Evolutionary conservation across 2,113 vertebrate genomes (phyloP).

Genomic region (Myiopsitta monachus): DNA sequence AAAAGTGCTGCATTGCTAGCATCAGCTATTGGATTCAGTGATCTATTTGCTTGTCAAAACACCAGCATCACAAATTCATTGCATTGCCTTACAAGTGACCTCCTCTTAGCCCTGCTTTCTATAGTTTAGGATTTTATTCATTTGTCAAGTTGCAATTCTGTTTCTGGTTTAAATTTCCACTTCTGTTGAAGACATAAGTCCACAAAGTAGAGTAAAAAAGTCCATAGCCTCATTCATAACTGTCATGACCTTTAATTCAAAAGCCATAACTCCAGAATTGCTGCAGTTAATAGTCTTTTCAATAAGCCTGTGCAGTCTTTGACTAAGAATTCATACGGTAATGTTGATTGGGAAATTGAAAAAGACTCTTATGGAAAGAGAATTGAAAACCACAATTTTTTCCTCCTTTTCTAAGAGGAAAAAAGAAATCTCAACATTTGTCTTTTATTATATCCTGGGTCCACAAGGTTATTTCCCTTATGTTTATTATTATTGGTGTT

Average conservation of each 20-base stretch:
- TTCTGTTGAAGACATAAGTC: conserved; percentile 36
- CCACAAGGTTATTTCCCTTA: too few species aligned
- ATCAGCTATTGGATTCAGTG: background rate
- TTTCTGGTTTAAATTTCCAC: conserved; percentile 59
- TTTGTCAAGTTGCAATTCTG: conserved; percentile 58
- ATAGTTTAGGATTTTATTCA: conserved; percentile 21
- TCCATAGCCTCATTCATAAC: conserved; percentile 55
- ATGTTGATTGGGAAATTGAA: conserved; percentile 2
- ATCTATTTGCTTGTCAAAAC: conserved; percentile 48
- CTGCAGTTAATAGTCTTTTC: conserved; percentile 21
- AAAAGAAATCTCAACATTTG: background rate
- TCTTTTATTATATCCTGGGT: background rate
- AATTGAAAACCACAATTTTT: background rate
- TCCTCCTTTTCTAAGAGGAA: background rate
- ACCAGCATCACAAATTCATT: conserved; percentile 40
- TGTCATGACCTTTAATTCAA: conserved; percentile 52
- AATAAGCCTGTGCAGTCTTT: background rate
- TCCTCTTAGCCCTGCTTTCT: conserved; percentile 40
- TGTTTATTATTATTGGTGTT: too few species aligned
- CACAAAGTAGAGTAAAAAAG: conserved; percentile 25
- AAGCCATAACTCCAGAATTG: background rate
- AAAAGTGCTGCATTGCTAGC: background rate
- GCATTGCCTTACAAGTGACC: conserved; percentile 23
- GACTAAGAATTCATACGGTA: background rate
- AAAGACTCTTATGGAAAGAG: background rate